phyloP scores from a whole-genome alignment of 2,113 vertebrate species.

The Pao palembangensis region DNA sequence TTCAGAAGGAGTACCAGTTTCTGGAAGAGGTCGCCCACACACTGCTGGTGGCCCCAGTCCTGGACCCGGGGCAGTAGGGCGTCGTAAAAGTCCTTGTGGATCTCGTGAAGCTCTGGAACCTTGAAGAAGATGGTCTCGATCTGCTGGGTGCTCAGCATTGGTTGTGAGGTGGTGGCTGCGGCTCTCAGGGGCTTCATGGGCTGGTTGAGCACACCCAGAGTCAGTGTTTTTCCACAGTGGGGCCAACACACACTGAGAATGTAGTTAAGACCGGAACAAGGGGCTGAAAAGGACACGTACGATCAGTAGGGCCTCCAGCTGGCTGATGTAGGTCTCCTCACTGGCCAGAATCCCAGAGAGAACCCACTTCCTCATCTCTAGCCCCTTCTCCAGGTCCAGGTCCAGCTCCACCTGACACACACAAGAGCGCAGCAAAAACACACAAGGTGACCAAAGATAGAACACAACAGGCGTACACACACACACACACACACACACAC shows the following conservation, averaged over 20 bases:
- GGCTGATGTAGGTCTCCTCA: conserved; percentile 93
- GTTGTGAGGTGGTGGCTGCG: conserved; percentile 95
- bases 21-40: conserved; percentile 97
- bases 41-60: conserved; percentile 90
- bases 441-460: not conserved
- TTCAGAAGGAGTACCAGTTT: conserved; percentile 79
- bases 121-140: conserved; percentile 99
- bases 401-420: conserved; percentile 85
- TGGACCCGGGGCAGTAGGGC: conserved; percentile 88
- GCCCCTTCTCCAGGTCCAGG: conserved; percentile 90
- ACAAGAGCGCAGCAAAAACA: not conserved
- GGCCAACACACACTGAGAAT: not conserved
- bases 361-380: conserved; percentile 99
- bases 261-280: not conserved
- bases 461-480: not conserved
- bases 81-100: conserved; percentile 97
- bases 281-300: conserved; percentile 68
- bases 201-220: conserved; percentile 59
- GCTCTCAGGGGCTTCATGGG: conserved; percentile 98
- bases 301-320: conserved; percentile 92
- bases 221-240: not conserved
- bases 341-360: conserved; percentile 96
- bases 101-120: conserved; percentile 95
- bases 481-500: not conserved
- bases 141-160: conserved; percentile 88